A percentile compares a stretch with the other conserved stretches of the same genome.
Conservation (phyloP, 2,113 vertebrate species). For the Lophochroa leadbeateri region DNA sequence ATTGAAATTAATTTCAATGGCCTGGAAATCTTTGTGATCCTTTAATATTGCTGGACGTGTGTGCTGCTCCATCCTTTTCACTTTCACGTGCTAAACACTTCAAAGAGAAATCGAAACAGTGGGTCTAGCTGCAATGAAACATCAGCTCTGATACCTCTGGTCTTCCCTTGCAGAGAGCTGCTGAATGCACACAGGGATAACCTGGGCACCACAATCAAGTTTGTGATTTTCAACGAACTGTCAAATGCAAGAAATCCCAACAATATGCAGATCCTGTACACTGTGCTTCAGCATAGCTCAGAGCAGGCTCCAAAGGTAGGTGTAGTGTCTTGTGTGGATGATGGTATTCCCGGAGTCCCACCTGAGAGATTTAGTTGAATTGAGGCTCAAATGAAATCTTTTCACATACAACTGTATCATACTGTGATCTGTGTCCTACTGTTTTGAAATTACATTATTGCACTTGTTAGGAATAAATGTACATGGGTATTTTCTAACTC, state of each 20-base stretch:
- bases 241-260: slow-evolving; percentile 97
- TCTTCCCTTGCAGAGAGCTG: slow-evolving; percentile 82
- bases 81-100: background rate
- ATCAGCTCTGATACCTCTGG: background rate
- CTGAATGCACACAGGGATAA: slow-evolving; percentile 94
- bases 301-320: slow-evolving; percentile 95
- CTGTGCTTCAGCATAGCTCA: slow-evolving; percentile 92
- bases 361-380: background rate
- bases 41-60: fast-evolving
- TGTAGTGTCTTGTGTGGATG: background rate
- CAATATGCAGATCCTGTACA: slow-evolving; percentile 98
- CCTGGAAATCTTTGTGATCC: background rate
- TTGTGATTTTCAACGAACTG: slow-evolving; percentile 96
- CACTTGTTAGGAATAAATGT: background rate
- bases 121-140: background rate
- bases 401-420: background rate
- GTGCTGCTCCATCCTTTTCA: background rate
- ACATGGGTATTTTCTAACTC: background rate
- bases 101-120: background rate
- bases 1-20: background rate
- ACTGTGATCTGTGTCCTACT: background rate
- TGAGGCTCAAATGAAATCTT: background rate
- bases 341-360: background rate
- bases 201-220: slow-evolving; percentile 93
- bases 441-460: background rate